Base-by-base conservation (phyloP, 2,113 vertebrate genomes). In the sheep (Ovis aries) region DNA sequence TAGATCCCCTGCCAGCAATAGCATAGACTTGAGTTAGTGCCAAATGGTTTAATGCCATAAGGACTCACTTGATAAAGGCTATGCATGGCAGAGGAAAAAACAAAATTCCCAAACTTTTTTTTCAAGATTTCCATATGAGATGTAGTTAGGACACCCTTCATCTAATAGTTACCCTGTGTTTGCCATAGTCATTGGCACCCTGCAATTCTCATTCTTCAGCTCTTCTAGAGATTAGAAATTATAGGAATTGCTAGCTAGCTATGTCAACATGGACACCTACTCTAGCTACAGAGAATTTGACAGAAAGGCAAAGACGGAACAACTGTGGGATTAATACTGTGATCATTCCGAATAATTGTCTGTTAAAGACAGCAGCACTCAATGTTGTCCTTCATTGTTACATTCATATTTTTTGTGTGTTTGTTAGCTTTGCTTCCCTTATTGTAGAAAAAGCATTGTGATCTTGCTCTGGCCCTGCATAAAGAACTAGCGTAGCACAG, bases 61-160 rank as follows among this genome's bases (percentile, higher is more conserved):
- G 90, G 87, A 91, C 84, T 96, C 45, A 3, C 64, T 97, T 97
- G 97, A 98, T 97, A 98, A 98, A 98, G 81, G 6, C 71, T 95
- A 11, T 91, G 40, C 88, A 62, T 90, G 97, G 95, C 91, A 97
- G 90, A 93, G 60, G 45, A 57, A 91, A 94, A 95, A 87, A 67
- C 11, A 55, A 52, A 77, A 60, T 95, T 95, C 93, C 71, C 55
- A 91, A 98, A 94, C 71, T 81, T 88, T 98, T 52, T 98, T 97
- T 93, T 96, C 67, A 94, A 90, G 91, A 88, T 96, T 97, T 92
- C 87, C 90, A 71, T 88, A 43, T 90, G 87, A 91, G 64, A 90
- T 90, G 33, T 50, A 94, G 94, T 84, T 90, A 95, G 91, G 29
- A 93, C 83, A 94, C 93, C 95, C 71, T 97, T 93, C 71, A 17